Evolutionary conservation across 37 sponge, comb jelly and placozoan genomes (phyloP).

Genomic region (Haliclona indistincta): DNA sequence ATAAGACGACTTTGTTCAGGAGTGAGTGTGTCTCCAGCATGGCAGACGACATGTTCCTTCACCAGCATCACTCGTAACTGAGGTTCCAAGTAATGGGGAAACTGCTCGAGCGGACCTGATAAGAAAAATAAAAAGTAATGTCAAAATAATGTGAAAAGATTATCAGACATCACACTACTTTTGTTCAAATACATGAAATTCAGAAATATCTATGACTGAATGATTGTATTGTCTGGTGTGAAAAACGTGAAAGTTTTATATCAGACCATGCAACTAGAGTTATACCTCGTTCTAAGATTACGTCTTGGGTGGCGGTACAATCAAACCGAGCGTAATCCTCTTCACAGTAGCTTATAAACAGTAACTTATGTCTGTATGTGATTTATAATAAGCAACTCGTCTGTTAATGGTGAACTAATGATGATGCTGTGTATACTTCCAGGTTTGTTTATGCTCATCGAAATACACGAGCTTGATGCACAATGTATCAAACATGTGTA

Average conservation of each 20-base stretch:
- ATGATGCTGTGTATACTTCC: too few relatives aligned
- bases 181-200: too few relatives aligned
- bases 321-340: conserved; percentile 82
- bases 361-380: too few relatives aligned
- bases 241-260: too few relatives aligned
- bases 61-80: conserved; percentile 79
- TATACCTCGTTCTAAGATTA: conserved; percentile 55
- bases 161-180: too few relatives aligned
- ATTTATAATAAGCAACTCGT: too few relatives aligned
- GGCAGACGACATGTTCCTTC: conserved; percentile 62
- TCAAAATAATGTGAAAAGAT: not conserved
- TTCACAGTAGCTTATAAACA: conserved; percentile 64
- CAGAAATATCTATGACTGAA: too few relatives aligned
- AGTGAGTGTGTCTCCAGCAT: conserved; percentile 64
- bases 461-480: too few relatives aligned
- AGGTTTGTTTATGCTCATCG: too few relatives aligned
- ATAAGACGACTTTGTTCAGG: conserved; percentile 84
- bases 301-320: conserved; percentile 56
- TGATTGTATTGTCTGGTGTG: too few relatives aligned
- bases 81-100: conserved; percentile 94
- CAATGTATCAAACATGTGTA: too few relatives aligned
- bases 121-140: not conserved
- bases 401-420: too few relatives aligned
- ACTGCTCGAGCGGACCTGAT: conserved; percentile 81
- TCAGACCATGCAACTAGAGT: not conserved